Base-by-base conservation (phyloP, 2,113 vertebrate genomes). In the Glaucidium brasilianum region DNA sequence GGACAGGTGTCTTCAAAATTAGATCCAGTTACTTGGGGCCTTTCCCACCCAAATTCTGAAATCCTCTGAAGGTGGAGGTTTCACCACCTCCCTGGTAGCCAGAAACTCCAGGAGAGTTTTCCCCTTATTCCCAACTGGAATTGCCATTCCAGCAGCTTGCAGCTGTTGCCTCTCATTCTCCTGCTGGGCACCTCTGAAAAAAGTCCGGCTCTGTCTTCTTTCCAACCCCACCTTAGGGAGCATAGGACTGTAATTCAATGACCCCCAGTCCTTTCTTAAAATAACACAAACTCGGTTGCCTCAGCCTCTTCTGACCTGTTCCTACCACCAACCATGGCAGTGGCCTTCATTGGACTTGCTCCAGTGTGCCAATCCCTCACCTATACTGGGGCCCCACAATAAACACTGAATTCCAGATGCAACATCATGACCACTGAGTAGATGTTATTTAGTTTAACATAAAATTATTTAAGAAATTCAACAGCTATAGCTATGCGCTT, bases 201-300 rank as follows among this genome's bases (percentile, higher is more conserved):
- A 77, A n/a, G 11, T 15, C 73, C 43, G n/a, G 22, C 55, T 82
- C 32, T 2, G 3, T 11, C 53, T 67, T 67, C 52, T 60, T 77
- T n/a, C 25, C 71, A 72, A 20, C 3, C 6, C 16, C 0, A 0
- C 45, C 43, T 27, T 10, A 30, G 30, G 35, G 45, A 76, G 43
- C 1, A 82, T 41, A 49, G 21, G 34, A 27, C 68, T 71, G 39
- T n/a, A 91, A 29, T 59, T 78, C 50, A 69, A 78, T 18, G 26
- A 8, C 4, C 14, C 19, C 47, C 58, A 41, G 5, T 13, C 16
- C 41, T 62, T 91, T 81, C 56, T 74, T 55, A 50, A 29, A 77
- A 62, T 0, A 0, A 56, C 50, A 73, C 49, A 85, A 76, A 68
- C 0, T 3, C 3, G 0, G 5, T 30, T 91, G 30, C 58, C 22